These are phyloP conservation scores for Ochlodes sylvanus DNA, from an alignment of 2,888 invertebrate genomes.

Conservation along the genomic window DNA sequence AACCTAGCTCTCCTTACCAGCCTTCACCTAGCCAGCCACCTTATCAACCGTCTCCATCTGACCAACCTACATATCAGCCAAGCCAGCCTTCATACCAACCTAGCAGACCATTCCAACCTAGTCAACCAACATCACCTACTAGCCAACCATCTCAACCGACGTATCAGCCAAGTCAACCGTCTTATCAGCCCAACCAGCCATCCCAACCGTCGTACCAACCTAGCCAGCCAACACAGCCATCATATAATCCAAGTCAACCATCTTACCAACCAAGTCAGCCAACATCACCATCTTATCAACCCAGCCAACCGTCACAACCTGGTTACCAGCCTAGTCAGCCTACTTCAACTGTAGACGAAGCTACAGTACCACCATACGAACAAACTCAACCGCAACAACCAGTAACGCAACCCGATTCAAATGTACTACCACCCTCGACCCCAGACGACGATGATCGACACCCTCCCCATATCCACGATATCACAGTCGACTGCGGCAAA, in stretches of 20 bases:
- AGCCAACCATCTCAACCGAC: constrained; percentile 51
- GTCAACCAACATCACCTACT: constrained; percentile 47
- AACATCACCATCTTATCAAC: constrained; percentile 49
- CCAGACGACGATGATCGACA: constrained; percentile 87
- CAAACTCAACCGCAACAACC: constrained; percentile 48
- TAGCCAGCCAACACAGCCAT: constrained; percentile 54
- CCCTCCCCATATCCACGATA: constrained; percentile 90
- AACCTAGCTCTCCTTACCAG: constrained; percentile 51
- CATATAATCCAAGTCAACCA: constrained; percentile 51
- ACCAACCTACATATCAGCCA: constrained; percentile 49
- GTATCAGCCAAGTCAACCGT: constrained; percentile 48
- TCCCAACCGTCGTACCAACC: constrained; percentile 58
- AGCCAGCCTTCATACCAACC: constrained; percentile 48
- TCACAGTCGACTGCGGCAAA: constrained; percentile 91
- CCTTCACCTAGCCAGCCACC: constrained; percentile 52
- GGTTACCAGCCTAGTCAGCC: constrained; percentile 48
- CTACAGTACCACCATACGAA: constrained; percentile 38
- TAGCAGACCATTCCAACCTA: constrained; percentile 50
- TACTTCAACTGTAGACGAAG: constrained; percentile 31
- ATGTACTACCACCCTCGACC: constrained; percentile 42
- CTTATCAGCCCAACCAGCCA: constrained; percentile 50
- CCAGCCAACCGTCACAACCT: constrained; percentile 52
- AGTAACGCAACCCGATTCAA: constrained; percentile 41
- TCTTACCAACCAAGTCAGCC: constrained; percentile 53
- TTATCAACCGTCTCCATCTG: constrained; percentile 46